Evolutionary conservation across 2,797 vertebrate species (phyloP).

Genomic region (Coluber constrictor): DNA sequence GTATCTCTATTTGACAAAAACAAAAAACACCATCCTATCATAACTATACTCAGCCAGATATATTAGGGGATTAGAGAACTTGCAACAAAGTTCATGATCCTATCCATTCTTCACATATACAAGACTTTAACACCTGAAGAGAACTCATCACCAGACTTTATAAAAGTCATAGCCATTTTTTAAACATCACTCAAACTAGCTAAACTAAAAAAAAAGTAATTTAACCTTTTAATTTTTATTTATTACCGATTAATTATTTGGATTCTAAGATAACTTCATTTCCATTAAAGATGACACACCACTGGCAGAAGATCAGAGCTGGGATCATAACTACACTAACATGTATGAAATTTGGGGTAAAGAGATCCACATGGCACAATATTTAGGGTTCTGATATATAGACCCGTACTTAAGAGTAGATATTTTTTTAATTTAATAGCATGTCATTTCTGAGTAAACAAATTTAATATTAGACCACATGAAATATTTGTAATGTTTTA

Average conservation of each 20-base stretch:
- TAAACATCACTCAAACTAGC: not conserved
- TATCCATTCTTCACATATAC: not conserved
- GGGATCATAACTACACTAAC: not conserved
- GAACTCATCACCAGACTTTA: not conserved
- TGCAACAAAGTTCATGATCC: not conserved
- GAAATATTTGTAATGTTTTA: not conserved
- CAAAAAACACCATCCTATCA: not conserved
- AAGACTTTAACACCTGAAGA: not conserved
- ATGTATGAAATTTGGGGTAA: not conserved
- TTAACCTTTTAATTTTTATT: not conserved
- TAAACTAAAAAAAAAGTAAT: not conserved
- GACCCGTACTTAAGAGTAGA: not conserved
- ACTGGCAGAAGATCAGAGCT: not conserved
- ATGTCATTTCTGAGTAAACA: slow-evolving; percentile 2
- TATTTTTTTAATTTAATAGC: not conserved
- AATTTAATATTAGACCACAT: not conserved
- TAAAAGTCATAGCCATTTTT: not conserved
- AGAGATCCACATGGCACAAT: not conserved
- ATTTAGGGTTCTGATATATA: not conserved
- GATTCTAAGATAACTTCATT: not conserved
- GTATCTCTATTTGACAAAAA: not conserved
- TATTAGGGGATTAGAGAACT: not conserved
- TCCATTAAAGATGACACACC: not conserved
- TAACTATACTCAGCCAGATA: not conserved
- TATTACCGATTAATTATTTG: not conserved